phyloP scores from a whole-genome alignment of 1,140 invertebrate genomes.

The Euglossa dilemma region DNA sequence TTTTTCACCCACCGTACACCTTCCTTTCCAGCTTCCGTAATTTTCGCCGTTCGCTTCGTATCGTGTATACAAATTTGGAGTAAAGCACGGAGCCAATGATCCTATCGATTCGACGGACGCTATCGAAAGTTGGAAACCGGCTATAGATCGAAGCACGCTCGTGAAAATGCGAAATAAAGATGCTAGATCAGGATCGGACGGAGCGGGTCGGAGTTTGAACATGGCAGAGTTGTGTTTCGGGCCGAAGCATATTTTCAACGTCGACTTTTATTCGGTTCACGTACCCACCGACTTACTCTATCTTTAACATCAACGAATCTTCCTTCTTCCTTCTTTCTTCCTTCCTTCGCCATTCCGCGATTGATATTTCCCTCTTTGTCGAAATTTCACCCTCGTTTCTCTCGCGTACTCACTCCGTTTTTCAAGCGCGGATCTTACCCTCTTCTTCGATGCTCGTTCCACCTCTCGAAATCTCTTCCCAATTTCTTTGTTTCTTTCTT shows the following conservation, averaged over 20 bases:
- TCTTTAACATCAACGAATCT: slow-evolving; percentile 9
- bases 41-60: neutral
- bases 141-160: slow-evolving; percentile 1
- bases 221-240: slow-evolving; percentile 27
- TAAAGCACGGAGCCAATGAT: slow-evolving; percentile 17
- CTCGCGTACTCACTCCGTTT: neutral
- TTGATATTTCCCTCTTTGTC: slow-evolving; percentile 13
- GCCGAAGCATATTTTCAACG: slow-evolving; percentile 65
- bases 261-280: slow-evolving; percentile 68
- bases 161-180: slow-evolving; percentile 68
- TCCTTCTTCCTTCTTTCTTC: neutral
- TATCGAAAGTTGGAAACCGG: slow-evolving; percentile 1
- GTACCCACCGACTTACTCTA: slow-evolving; percentile 48
- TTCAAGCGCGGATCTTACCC: slow-evolving; percentile 2
- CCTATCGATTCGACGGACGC: slow-evolving; percentile 1
- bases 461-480: neutral
- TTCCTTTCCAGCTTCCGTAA: neutral
- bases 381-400: slow-evolving; percentile 4
- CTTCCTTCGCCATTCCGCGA: neutral
- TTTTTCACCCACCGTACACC: too few relatives aligned
- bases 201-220: neutral
- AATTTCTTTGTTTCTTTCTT: neutral
- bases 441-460: neutral
- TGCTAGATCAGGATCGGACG: slow-evolving; percentile 32
- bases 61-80: slow-evolving; percentile 5